A percentile compares a stretch with the other conserved stretches of the same genome.
Evolutionary conservation across 2,888 invertebrate species (phyloP).

Genomic region (Trichopria drosophilae): DNA sequence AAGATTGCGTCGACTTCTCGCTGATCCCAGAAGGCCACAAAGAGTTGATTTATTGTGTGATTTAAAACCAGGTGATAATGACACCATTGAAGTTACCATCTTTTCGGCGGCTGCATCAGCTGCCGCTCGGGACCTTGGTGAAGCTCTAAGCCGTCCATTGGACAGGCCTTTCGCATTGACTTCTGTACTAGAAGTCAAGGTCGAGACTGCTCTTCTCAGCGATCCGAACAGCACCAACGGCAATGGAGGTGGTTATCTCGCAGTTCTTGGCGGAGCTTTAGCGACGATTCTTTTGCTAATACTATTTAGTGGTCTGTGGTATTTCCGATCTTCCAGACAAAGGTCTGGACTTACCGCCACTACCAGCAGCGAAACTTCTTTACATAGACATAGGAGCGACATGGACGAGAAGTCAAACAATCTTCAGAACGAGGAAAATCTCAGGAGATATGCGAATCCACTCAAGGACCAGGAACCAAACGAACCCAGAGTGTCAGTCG

Average conservation of each 20-base stretch:
- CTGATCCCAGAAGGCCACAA: constrained; percentile 63
- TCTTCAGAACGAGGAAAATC: constrained; percentile 86
- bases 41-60: constrained; percentile 82
- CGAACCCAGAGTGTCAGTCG: constrained; percentile 62
- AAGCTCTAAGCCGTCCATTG: constrained; percentile 67
- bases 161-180: constrained; percentile 67
- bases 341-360: constrained; percentile 54
- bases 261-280: constrained; percentile 50
- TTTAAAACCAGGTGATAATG: constrained; percentile 75
- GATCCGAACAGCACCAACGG: constrained; percentile 39
- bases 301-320: constrained; percentile 52
- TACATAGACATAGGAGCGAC: constrained; percentile 68
- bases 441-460: constrained; percentile 80
- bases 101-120: constrained; percentile 80
- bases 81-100: constrained; percentile 82
- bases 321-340: constrained; percentile 43
- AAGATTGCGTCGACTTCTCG: constrained; percentile 73
- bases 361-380: constrained; percentile 54
- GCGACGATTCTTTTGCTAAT: constrained; percentile 48
- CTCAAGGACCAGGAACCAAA: constrained; percentile 67
- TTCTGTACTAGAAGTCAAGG: constrained; percentile 76
- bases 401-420: constrained; percentile 84
- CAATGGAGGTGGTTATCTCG: constrained; percentile 46
- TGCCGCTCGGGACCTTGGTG: constrained; percentile 80
- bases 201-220: constrained; percentile 70